These are phyloP conservation scores for Chaetodon trifascialis DNA, from an alignment of 2,113 vertebrate species.

Conservation along the genomic window DNA sequence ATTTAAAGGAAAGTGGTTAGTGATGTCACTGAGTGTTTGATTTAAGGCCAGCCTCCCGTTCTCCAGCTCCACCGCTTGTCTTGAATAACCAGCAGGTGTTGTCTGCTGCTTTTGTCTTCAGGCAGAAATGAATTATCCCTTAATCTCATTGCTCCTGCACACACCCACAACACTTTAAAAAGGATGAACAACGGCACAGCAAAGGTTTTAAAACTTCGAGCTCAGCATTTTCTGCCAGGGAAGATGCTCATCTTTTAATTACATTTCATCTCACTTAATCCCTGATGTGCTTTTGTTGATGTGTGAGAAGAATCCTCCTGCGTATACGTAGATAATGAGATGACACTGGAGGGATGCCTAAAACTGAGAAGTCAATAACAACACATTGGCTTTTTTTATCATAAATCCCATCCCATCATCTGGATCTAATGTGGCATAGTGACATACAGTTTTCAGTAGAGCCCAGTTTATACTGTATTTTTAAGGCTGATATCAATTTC, in stretches of 20 bases:
- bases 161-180: slow-evolving; percentile 23
- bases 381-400: no score
- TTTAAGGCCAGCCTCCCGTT: slow-evolving; percentile 3
- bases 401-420: not conserved
- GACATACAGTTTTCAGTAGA: not conserved
- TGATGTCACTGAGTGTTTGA: slow-evolving; percentile 42
- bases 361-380: not conserved
- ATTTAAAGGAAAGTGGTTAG: not conserved
- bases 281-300: not conserved
- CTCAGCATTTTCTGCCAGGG: slow-evolving; percentile 4
- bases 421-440: not conserved
- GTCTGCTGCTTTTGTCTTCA: slow-evolving; percentile 31
- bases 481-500: no score
- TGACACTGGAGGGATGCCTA: no score
- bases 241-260: slow-evolving; percentile 2
- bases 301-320: not conserved
- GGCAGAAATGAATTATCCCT: slow-evolving; percentile 37
- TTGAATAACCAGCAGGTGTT: slow-evolving; percentile 31
- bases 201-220: slow-evolving; percentile 15
- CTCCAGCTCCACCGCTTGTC: not conserved
- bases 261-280: slow-evolving; percentile 14
- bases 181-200: slow-evolving; percentile 25
- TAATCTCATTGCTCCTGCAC: slow-evolving; percentile 6
- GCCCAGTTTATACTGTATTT: no score
- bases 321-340: not conserved